Conservation (phyloP, 1,140 invertebrate genomes). For the Zaprionus capensis region DNA sequence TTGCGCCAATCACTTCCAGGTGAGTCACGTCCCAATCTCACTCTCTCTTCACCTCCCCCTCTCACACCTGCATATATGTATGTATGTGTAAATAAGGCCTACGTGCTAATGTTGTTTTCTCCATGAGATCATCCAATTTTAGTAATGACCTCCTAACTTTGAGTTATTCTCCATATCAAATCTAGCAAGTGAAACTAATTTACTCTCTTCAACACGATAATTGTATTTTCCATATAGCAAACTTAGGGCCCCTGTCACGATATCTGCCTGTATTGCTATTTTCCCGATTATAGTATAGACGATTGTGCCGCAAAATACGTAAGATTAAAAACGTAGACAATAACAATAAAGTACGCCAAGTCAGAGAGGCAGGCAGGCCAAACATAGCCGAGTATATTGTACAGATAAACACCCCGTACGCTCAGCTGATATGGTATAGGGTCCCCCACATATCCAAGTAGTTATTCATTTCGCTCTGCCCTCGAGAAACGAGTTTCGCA, state of each 20-base stretch:
- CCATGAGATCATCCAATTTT: constrained; percentile 33
- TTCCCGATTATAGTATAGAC: not conserved
- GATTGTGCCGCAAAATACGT: not conserved
- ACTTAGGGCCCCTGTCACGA: not conserved
- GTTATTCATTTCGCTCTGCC: not conserved
- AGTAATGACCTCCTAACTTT: not conserved
- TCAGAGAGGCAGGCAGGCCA: not conserved
- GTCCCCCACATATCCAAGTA: not conserved
- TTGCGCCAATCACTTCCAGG: constrained; percentile 93
- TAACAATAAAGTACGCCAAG: not conserved
- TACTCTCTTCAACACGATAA: not conserved
- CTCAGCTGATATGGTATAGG: not conserved
- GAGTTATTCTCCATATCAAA: not conserved
- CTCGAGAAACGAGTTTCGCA: constrained; percentile 2
- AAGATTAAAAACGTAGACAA: constrained; percentile 2
- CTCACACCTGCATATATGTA: not conserved
- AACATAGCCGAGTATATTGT: not conserved
- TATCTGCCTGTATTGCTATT: not conserved
- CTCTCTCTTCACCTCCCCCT: not conserved
- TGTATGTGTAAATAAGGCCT: not conserved
- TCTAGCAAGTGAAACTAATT: not conserved
- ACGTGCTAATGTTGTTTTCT: constrained; percentile 36
- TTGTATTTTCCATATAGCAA: not conserved
- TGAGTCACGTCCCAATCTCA: constrained; percentile 82
- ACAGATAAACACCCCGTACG: not conserved